phyloP scores from a whole-genome alignment of 2,113 vertebrate species.

The Rallus limicola region DNA sequence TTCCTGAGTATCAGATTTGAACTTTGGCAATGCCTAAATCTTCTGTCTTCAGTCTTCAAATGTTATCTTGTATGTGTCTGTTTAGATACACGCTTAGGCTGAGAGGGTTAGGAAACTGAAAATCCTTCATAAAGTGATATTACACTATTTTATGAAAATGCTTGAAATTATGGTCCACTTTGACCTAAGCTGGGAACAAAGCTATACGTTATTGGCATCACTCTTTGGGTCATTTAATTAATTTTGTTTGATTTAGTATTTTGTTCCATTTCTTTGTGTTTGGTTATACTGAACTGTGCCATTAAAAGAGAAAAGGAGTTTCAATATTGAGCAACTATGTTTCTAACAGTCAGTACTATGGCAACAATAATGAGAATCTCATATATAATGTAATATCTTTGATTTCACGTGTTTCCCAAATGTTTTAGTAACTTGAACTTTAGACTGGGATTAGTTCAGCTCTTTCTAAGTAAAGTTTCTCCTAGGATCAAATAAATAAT shows the following conservation, averaged over 20 bases:
- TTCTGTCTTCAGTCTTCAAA: background rate
- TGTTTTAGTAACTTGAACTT: background rate
- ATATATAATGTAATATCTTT: background rate
- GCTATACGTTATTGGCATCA: accelerated
- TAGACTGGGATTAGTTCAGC: background rate
- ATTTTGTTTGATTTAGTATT: background rate
- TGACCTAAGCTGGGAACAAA: background rate
- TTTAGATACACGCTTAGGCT: background rate
- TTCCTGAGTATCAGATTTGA: background rate
- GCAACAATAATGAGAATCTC: background rate
- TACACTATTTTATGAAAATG: background rate
- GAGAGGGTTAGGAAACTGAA: background rate
- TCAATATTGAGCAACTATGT: background rate
- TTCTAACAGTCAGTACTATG: background rate
- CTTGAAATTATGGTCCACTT: background rate
- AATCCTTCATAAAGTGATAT: background rate
- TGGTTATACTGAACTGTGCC: background rate
- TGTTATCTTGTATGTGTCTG: background rate
- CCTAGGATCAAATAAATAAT: background rate
- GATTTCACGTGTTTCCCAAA: background rate
- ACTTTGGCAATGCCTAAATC: background rate
- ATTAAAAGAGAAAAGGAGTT: background rate
- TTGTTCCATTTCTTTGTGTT: background rate
- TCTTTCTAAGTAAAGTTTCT: background rate
- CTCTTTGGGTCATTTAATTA: background rate